Evolutionary conservation across 30 jellyfish, hydroid and myxozoan species (phyloP).

Genomic region (Hydra vulgaris): DNA sequence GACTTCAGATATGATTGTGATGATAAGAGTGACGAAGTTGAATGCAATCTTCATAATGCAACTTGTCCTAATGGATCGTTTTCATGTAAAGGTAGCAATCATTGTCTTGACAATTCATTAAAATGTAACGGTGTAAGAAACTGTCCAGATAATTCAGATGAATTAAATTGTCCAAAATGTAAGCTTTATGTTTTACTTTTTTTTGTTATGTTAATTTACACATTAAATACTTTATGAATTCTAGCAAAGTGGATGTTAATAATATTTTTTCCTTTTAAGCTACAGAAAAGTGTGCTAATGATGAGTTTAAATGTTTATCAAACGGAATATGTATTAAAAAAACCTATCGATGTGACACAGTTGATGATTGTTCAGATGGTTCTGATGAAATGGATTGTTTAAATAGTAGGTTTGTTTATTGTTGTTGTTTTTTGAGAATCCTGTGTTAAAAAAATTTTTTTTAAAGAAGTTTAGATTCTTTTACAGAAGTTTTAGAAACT

Average conservation of each 20-base stretch:
- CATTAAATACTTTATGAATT: not conserved
- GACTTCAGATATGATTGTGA: slow-evolving; percentile 74
- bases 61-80: slow-evolving; percentile 34
- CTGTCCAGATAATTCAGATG: slow-evolving; percentile 68
- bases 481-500: no score
- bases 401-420: slow-evolving; percentile 14
- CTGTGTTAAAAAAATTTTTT: not conserved
- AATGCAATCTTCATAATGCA: slow-evolving; percentile 58
- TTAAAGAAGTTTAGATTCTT: not conserved
- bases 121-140: slow-evolving; percentile 51
- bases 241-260: not conserved
- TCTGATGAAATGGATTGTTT: slow-evolving; percentile 73
- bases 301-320: slow-evolving; percentile 54
- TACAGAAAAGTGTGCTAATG: slow-evolving; percentile 21
- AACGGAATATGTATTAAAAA: slow-evolving; percentile 69
- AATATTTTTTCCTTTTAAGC: not conserved
- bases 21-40: slow-evolving; percentile 65
- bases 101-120: slow-evolving; percentile 47
- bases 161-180: slow-evolving; percentile 59
- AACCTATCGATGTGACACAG: slow-evolving; percentile 54
- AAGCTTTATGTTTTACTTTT: not conserved
- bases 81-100: slow-evolving; percentile 36
- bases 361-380: slow-evolving; percentile 64
- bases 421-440: not conserved
- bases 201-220: not conserved